Conservation (phyloP, 2,113 vertebrate species). For the Grammomys dolichurus region DNA sequence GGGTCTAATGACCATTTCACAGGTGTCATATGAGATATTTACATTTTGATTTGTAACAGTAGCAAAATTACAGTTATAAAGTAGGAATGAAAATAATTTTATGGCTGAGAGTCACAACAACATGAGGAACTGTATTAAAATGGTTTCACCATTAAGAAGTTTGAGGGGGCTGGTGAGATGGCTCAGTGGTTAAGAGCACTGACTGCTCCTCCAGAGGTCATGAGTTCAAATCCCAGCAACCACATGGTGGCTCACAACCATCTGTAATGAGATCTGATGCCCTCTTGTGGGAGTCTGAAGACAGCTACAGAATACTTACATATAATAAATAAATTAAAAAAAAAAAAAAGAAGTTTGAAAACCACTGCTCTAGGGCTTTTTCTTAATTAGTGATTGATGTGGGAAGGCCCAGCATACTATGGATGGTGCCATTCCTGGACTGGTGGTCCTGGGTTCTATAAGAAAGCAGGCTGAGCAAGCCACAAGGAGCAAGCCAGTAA, state of each 20-base stretch:
- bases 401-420: neutral
- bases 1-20: neutral
- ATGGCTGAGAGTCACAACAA: neutral
- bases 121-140: neutral
- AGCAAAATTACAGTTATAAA: neutral
- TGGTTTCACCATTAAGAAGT: neutral
- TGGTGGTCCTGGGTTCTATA: neutral
- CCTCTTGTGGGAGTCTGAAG: no score
- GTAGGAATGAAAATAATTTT: neutral
- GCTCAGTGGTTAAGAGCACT: no score
- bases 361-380: neutral
- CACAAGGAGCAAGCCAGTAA: neutral
- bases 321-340: no score
- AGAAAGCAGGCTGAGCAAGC: neutral
- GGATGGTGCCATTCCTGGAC: neutral
- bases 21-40: neutral
- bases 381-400: neutral
- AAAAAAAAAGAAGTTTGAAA: neutral
- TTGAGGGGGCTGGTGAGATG: neutral
- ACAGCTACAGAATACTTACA: no score
- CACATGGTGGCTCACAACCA: no score
- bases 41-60: neutral
- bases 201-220: no score
- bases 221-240: no score
- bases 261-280: no score